These are phyloP conservation scores for Cynaeus angustus DNA, from an alignment of 2,888 invertebrate genomes.

Conservation along the genomic window DNA sequence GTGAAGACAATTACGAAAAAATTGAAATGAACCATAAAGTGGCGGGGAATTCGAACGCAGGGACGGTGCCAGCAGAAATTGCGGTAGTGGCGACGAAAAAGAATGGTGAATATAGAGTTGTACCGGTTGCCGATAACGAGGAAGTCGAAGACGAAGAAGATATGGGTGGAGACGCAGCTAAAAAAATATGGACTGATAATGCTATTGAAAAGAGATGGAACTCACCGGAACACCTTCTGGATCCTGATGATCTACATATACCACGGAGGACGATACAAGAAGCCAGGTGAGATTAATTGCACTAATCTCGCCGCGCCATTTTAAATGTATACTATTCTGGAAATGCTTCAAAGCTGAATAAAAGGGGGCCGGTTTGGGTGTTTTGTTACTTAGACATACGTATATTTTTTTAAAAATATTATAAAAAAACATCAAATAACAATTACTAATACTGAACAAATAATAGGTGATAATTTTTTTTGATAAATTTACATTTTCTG, in stretches of 20 bases:
- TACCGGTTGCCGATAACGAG: slow-evolving; percentile 77
- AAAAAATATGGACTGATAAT: slow-evolving; percentile 55
- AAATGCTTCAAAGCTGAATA: neutral
- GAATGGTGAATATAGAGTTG: slow-evolving; percentile 83
- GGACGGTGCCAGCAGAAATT: slow-evolving; percentile 55
- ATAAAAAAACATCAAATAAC: too few relatives aligned
- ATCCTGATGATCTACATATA: slow-evolving; percentile 73
- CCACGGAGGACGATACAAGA: slow-evolving; percentile 74
- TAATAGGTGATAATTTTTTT: too few relatives aligned
- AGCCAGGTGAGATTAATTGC: slow-evolving; percentile 76
- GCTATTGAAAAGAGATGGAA: slow-evolving; percentile 60
- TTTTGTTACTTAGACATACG: too few relatives aligned
- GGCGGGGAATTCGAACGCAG: slow-evolving; percentile 64
- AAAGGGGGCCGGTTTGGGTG: too few relatives aligned
- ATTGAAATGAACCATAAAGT: slow-evolving; percentile 81
- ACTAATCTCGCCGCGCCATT: too few relatives aligned
- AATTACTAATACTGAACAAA: too few relatives aligned
- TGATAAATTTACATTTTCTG: too few relatives aligned
- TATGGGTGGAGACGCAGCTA: slow-evolving; percentile 58
- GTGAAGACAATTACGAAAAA: slow-evolving; percentile 83
- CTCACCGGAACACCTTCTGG: slow-evolving; percentile 62
- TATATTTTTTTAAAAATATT: too few relatives aligned
- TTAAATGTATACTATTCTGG: neutral
- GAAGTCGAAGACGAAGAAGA: slow-evolving; percentile 77
- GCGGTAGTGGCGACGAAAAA: slow-evolving; percentile 73